Percentiles rank a stretch among this genome's conserved stretches.
These are phyloP conservation scores for Scylla paramamosain DNA, from an alignment of 1,140 invertebrate species.

Conservation along the genomic window DNA sequence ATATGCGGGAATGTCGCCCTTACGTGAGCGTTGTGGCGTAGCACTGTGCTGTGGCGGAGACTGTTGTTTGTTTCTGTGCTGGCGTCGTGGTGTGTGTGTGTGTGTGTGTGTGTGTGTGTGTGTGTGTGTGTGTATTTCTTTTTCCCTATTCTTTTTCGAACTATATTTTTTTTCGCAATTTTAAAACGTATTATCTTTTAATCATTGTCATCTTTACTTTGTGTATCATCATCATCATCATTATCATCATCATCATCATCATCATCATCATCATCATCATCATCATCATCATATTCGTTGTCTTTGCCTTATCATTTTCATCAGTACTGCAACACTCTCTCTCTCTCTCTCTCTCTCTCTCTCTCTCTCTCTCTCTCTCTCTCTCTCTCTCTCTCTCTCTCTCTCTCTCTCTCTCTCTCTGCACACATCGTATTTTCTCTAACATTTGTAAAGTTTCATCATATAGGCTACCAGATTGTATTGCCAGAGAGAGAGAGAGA, in stretches of 20 bases:
- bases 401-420: constrained; percentile 27
- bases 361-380: constrained; percentile 46
- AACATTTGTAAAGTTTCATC: background rate
- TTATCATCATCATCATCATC: background rate
- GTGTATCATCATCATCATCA: too few relatives aligned
- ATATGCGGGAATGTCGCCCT: too few relatives aligned
- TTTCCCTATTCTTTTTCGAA: background rate
- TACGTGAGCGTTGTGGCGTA: too few relatives aligned
- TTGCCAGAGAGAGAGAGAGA: too few relatives aligned
- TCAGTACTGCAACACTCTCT: too few relatives aligned
- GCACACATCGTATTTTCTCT: too few relatives aligned
- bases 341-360: constrained; percentile 43
- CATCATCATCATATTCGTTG: background rate
- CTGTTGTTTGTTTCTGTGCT: background rate
- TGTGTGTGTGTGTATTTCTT: background rate
- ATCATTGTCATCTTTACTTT: too few relatives aligned
- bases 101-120: constrained; percentile 43
- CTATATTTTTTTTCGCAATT: background rate
- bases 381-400: constrained; percentile 27
- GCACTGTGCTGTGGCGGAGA: background rate
- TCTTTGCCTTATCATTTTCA: too few relatives aligned
- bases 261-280: constrained; percentile 25
- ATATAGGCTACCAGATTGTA: background rate
- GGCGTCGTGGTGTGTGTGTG: background rate
- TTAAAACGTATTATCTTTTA: too few relatives aligned